A percentile compares a stretch with the other conserved stretches of the same genome.
phyloP scores from a whole-genome alignment of 2,113 vertebrate genomes.

The Romanogobio albipinnatus region DNA sequence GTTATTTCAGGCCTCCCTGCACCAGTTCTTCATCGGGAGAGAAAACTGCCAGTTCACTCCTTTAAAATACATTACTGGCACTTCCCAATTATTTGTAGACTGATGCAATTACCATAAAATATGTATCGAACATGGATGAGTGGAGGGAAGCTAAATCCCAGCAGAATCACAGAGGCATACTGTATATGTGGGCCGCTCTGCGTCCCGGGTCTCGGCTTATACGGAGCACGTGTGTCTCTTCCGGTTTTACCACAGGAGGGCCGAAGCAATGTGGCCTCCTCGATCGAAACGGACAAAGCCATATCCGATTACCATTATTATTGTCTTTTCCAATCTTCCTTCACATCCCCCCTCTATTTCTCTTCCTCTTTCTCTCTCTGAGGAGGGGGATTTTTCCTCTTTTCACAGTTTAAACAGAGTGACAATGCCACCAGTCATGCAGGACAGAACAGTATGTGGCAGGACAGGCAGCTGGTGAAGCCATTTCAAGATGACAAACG shows the following conservation, averaged over 20 bases:
- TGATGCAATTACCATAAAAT: conserved; percentile 63
- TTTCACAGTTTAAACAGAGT: conserved; percentile 52
- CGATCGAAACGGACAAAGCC: conserved; percentile 75
- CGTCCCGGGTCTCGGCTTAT: conserved; percentile 28
- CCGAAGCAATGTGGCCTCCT: conserved; percentile 68
- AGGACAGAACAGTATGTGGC: conserved; percentile 64
- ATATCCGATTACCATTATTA: conserved; percentile 80
- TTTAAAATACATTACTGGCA: conserved; percentile 58
- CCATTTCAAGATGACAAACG: conserved; percentile 61
- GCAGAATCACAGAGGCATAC: conserved; percentile 43
- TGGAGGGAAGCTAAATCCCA: conserved; percentile 15
- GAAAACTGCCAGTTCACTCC: conserved; percentile 49
- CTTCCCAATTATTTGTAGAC: conserved; percentile 59
- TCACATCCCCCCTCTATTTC: conserved; percentile 39
- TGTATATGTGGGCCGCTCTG: conserved; percentile 33
- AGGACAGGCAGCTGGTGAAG: conserved; percentile 63
- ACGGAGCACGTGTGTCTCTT: conserved; percentile 59
- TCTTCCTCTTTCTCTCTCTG: conserved; percentile 1
- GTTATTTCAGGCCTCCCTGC: conserved; percentile 65
- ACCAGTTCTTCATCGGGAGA: conserved; percentile 48
- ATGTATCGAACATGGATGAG: conserved; percentile 52
- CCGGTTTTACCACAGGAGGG: conserved; percentile 63
- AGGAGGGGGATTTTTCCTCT: conserved; percentile 22
- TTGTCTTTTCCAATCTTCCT: conserved; percentile 69
- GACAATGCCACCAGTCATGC: conserved; percentile 70